Percentiles rank a stretch among this genome's conserved stretches.
Evolutionary conservation across 2,113 vertebrate species (phyloP).

Genomic region (Rhynchomys soricoides): DNA sequence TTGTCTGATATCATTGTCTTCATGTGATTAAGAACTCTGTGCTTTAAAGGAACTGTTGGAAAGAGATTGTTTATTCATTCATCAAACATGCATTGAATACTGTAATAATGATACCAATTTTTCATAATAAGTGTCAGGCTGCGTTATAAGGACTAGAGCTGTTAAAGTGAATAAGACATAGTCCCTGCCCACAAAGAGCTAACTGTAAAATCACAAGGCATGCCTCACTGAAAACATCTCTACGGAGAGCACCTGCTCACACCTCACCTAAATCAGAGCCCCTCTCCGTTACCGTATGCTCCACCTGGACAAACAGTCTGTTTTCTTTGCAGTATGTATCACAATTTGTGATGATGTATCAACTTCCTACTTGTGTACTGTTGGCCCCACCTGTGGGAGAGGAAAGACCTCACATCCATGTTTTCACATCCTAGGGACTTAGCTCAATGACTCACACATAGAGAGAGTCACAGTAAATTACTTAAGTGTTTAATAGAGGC

Average conservation of each 20-base stretch:
- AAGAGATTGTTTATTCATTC: conserved; percentile 57
- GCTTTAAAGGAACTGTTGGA: conserved; percentile 44
- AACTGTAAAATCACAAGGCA: background rate
- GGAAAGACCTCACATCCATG: background rate
- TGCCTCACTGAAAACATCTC: background rate
- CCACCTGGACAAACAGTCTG: background rate
- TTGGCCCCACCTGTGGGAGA: background rate
- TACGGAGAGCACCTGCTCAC: background rate
- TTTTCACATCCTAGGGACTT: background rate
- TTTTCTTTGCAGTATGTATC: too few relatives aligned
- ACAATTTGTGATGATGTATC: background rate
- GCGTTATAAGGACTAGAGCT: background rate
- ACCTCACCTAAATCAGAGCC: background rate
- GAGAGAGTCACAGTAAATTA: background rate
- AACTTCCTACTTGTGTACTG: background rate
- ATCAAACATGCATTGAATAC: conserved; percentile 52
- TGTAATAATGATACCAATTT: conserved; percentile 54
- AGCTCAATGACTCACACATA: background rate
- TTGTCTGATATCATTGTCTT: conserved; percentile 34
- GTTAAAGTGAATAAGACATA: background rate
- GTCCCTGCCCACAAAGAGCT: background rate
- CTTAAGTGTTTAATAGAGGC: background rate
- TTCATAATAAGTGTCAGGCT: conserved; percentile 41
- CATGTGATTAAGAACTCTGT: conserved; percentile 38
- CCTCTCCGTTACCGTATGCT: too few relatives aligned